phyloP scores from a whole-genome alignment of 2,797 vertebrate genomes.

The Novumbra hubbsi region DNA sequence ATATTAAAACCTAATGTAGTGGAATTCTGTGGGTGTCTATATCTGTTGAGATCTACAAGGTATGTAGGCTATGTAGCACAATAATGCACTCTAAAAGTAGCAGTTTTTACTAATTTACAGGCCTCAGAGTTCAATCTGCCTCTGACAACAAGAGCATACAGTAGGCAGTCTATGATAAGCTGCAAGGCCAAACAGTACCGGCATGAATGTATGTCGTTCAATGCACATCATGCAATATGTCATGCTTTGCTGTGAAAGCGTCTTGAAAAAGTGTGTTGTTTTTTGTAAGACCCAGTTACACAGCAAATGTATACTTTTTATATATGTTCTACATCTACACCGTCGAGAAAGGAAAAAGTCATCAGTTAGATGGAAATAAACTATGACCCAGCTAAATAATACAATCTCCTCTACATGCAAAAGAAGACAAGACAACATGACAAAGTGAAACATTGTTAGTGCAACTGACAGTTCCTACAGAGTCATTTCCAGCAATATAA shows the following conservation, averaged over 20 bases:
- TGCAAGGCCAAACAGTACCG: background rate
- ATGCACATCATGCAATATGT: background rate
- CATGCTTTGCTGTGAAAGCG: slow-evolving; percentile 5
- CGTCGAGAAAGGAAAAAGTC: background rate
- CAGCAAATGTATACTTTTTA: background rate
- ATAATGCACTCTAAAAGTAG: background rate
- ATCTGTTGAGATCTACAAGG: background rate
- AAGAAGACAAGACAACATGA: background rate
- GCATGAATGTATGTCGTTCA: background rate
- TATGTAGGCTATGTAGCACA: background rate
- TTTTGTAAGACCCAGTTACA: background rate
- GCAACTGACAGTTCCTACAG: slow-evolving; percentile 1
- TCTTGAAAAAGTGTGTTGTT: background rate
- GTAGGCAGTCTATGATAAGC: background rate
- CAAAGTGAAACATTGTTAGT: background rate
- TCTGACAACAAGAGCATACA: background rate
- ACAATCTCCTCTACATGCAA: background rate
- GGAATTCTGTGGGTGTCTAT: background rate
- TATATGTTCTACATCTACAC: background rate
- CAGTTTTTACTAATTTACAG: background rate
- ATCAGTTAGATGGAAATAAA: background rate
- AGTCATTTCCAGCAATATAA: background rate
- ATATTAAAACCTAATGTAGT: background rate
- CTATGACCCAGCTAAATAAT: background rate
- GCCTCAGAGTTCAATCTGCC: background rate